Evolutionary conservation across 2,888 invertebrate genomes (phyloP).

Genomic region (Keiferia lycopersicella): DNA sequence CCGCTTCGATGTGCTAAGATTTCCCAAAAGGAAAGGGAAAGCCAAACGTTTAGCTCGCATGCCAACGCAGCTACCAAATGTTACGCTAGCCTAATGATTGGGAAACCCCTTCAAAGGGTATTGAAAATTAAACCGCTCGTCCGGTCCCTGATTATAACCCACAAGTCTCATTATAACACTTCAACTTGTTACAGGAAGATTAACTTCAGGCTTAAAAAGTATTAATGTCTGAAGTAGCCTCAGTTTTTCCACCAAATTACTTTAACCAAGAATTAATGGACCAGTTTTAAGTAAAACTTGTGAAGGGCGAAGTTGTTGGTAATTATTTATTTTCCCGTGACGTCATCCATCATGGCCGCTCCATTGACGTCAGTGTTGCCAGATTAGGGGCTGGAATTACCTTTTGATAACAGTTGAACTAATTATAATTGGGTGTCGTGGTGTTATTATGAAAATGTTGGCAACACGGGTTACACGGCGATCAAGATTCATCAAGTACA

Average conservation of each 20-base stretch:
- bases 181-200: not conserved
- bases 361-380: not conserved
- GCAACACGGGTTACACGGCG: too few species aligned
- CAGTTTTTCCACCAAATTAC: not conserved
- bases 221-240: not conserved
- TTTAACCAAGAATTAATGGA: slow-evolving; percentile 14
- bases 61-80: too few species aligned
- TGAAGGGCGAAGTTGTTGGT: slow-evolving; percentile 3
- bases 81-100: too few species aligned
- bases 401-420: slow-evolving; percentile 2
- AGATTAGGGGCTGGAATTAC: not conserved
- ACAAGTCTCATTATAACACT: not conserved
- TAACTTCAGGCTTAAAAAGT: not conserved
- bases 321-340: slow-evolving; percentile 17
- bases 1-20: too few species aligned
- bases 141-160: too few species aligned
- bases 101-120: too few species aligned
- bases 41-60: too few species aligned
- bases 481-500: too few species aligned
- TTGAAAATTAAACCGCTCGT: too few species aligned
- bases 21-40: too few species aligned
- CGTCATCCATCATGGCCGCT: slow-evolving; percentile 11
- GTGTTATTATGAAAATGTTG: not conserved
- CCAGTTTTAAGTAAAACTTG: slow-evolving; percentile 9
- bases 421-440: not conserved